Percentiles rank a stretch among this genome's conserved stretches.
Evolutionary conservation across 1,140 invertebrate species (phyloP).

Genomic region (Drosophila eugracilis): DNA sequence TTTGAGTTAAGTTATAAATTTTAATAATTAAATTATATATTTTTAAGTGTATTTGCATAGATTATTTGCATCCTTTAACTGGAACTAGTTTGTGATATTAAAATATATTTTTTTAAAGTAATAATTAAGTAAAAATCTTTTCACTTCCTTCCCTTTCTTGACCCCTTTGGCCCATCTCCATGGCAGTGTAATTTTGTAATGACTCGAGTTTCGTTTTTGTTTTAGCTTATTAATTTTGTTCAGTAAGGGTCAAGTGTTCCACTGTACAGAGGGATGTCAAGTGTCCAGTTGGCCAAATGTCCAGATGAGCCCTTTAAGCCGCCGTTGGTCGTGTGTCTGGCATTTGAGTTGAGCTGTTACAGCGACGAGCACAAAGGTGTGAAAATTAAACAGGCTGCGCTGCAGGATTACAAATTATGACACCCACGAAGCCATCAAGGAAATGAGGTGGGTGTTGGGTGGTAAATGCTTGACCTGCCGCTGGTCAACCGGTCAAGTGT

Average conservation of each 20-base stretch:
- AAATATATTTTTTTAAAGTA: no score
- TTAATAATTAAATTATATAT: background rate
- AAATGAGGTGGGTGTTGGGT: constrained; percentile 50
- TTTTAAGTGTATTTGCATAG: no score
- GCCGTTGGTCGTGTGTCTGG: constrained; percentile 58
- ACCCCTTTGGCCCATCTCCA: constrained; percentile 10
- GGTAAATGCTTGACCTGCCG: constrained; percentile 27
- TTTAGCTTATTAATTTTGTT: constrained; percentile 6
- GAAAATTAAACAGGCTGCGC: constrained; percentile 79
- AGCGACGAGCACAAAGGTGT: constrained; percentile 68
- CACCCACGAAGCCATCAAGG: constrained; percentile 65
- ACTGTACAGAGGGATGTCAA: constrained; percentile 13
- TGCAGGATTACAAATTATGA: constrained; percentile 82
- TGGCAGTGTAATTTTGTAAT: constrained; percentile 54
- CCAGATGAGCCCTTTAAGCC: constrained; percentile 53
- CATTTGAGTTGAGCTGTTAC: constrained; percentile 32
- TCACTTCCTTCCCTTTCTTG: constrained; percentile 2
- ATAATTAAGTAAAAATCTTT: no score
- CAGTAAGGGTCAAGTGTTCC: constrained; percentile 12
- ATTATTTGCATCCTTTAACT: no score
- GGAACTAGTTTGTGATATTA: no score
- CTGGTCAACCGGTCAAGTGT: constrained; percentile 79
- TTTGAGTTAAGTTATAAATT: no score
- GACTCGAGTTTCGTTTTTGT: constrained; percentile 9
- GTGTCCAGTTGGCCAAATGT: constrained; percentile 8